phyloP scores from a whole-genome alignment of 2,888 invertebrate species.

The Galeruca laticollis region DNA sequence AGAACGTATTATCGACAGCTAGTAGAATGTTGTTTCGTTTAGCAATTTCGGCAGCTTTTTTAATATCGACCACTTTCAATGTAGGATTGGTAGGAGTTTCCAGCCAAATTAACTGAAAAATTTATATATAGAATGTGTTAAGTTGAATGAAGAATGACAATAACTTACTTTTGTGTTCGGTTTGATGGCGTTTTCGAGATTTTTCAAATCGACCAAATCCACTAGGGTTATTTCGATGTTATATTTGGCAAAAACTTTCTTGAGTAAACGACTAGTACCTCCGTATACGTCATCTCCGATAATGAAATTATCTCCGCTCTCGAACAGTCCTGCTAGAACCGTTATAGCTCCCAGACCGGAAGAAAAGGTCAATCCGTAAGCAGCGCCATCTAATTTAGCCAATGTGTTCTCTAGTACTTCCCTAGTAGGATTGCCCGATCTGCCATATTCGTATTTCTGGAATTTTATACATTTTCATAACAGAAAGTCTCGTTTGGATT shows the following conservation, averaged over 20 bases:
- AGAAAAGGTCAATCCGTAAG: conserved; percentile 85
- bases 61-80: conserved; percentile 90
- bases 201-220: conserved; percentile 78
- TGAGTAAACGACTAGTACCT: conserved; percentile 84
- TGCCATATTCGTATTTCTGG: conserved; percentile 90
- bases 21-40: conserved; percentile 75
- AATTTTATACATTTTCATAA: conserved; percentile 25
- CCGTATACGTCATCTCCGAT: conserved; percentile 96
- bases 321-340: conserved; percentile 78
- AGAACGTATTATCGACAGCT: conserved; percentile 94
- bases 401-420: conserved; percentile 89
- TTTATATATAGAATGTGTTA: conserved; percentile 5
- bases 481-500: too few species aligned
- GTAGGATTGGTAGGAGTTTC: conserved; percentile 98
- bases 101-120: conserved; percentile 85
- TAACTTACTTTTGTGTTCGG: conserved; percentile 86
- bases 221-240: conserved; percentile 83
- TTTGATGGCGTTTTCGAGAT: conserved; percentile 77
- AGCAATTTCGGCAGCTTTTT: conserved; percentile 74
- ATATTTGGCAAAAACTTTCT: conserved; percentile 71
- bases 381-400: conserved; percentile 90
- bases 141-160: background rate
- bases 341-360: conserved; percentile 93
- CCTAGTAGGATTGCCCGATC: conserved; percentile 84
- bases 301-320: conserved; percentile 89